Conservation (phyloP, 2,113 vertebrate species). For the Brevimyrus niger region DNA sequence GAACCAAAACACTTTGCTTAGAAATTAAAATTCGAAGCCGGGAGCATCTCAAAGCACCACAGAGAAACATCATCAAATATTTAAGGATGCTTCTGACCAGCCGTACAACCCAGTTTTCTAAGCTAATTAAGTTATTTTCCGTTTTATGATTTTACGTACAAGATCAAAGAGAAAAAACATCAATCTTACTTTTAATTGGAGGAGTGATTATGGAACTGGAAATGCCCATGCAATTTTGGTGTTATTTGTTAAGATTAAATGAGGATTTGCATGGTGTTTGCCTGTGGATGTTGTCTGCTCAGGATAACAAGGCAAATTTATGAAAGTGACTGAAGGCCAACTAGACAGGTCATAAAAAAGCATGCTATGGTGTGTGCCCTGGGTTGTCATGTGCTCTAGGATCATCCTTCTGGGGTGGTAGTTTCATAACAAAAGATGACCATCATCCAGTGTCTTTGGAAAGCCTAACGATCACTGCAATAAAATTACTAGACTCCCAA, state of each 20-base stretch:
- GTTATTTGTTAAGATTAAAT: not conserved
- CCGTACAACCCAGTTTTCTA: not conserved
- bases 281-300: not conserved
- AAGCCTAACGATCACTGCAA: not conserved
- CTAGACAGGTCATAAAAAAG: not conserved
- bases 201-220: not conserved
- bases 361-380: not conserved
- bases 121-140: not conserved
- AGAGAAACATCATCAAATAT: slow-evolving; percentile 15
- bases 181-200: slow-evolving; percentile 1
- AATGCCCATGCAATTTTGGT: not conserved
- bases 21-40: not conserved
- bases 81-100: slow-evolving; percentile 4
- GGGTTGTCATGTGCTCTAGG: not conserved
- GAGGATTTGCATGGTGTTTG: not conserved
- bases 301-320: not conserved
- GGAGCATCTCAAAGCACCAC: not conserved
- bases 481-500: not conserved
- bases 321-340: not conserved
- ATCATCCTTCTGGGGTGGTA: not conserved
- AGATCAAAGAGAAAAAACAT: slow-evolving; percentile 1
- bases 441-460: not conserved
- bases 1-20: not conserved
- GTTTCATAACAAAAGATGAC: not conserved
- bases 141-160: slow-evolving; percentile 1